phyloP scores from a whole-genome alignment of 2,113 vertebrate species.

The Chionomys nivalis region DNA sequence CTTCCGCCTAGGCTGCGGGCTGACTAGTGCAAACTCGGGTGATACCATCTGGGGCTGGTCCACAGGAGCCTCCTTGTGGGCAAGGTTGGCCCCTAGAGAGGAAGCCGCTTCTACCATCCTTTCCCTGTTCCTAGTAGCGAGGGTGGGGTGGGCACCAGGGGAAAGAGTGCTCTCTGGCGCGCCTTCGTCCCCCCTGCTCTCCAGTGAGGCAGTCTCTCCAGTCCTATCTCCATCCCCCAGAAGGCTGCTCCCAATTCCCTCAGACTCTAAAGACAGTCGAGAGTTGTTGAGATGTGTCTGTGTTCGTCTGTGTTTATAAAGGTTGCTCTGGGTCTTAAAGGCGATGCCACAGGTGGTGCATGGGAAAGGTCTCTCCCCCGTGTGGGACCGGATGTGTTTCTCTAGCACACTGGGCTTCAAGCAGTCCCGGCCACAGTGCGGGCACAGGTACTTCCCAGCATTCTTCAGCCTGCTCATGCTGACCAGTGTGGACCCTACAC shows the following conservation, averaged over 20 bases:
- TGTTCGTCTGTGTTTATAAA: slow-evolving; percentile 96
- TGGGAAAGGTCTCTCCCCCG: slow-evolving; percentile 95
- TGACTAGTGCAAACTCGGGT: slow-evolving; percentile 35
- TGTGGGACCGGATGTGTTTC: slow-evolving; percentile 98
- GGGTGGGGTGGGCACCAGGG: neutral
- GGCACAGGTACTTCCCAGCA: slow-evolving; percentile 92
- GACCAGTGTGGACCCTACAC: slow-evolving; percentile 67
- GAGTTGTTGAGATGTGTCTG: slow-evolving; percentile 93
- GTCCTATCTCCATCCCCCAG: slow-evolving; percentile 69
- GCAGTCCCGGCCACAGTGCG: slow-evolving; percentile 96
- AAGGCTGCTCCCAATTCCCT: slow-evolving; percentile 67
- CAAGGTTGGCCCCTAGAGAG: neutral
- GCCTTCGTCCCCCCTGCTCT: neutral
- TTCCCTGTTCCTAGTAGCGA: neutral
- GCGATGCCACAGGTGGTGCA: slow-evolving; percentile 94
- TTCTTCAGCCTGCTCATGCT: slow-evolving; percentile 87
- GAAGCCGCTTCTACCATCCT: rapidly evolving
- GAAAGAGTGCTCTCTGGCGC: neutral
- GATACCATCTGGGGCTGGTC: neutral
- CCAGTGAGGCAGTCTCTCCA: slow-evolving; percentile 5
- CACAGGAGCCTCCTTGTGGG: slow-evolving; percentile 58
- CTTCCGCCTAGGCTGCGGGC: slow-evolving; percentile 69
- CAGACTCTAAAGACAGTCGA: slow-evolving; percentile 88
- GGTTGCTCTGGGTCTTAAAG: slow-evolving; percentile 99
- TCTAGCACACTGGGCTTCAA: slow-evolving; percentile 97